Percentiles rank a stretch among this genome's conserved stretches.
phyloP scores from a whole-genome alignment of 1,140 invertebrate species.

The Zaprionus lachaisei region DNA sequence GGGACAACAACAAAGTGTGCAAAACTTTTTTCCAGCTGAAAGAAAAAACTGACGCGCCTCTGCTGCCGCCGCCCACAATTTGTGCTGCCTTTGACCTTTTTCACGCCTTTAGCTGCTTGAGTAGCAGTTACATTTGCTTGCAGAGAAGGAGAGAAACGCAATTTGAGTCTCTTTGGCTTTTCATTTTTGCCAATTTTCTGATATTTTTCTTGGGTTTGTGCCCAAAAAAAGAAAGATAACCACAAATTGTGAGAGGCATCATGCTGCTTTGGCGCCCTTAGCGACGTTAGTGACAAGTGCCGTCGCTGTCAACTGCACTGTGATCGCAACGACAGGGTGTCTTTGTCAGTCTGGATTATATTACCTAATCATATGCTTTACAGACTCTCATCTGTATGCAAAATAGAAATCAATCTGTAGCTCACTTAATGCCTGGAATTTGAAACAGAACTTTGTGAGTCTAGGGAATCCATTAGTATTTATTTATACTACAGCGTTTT shows the following conservation, averaged over 20 bases:
- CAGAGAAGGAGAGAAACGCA: background rate
- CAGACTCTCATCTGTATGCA: background rate
- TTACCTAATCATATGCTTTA: constrained; percentile 9
- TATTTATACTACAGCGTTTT: background rate
- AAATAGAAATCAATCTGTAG: constrained; percentile 1
- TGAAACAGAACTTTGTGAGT: background rate
- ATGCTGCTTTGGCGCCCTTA: constrained; percentile 5
- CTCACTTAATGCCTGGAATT: background rate
- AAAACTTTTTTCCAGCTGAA: constrained; percentile 4
- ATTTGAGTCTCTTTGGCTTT: constrained; percentile 4
- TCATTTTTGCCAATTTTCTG: constrained; percentile 13
- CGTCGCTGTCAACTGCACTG: constrained; percentile 57
- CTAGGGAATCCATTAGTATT: background rate
- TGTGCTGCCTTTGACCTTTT: constrained; percentile 76
- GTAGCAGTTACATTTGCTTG: constrained; percentile 66
- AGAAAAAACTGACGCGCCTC: constrained; percentile 13
- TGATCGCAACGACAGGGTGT: constrained; percentile 39
- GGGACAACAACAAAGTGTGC: constrained; percentile 20
- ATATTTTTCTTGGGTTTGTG: constrained; percentile 17
- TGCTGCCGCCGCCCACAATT: constrained; percentile 24
- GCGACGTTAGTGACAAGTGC: constrained; percentile 26
- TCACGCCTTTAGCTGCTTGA: constrained; percentile 76
- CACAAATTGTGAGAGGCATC: background rate
- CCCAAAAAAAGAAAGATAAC: background rate
- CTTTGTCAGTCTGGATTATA: constrained; percentile 8